A percentile compares a stretch with the other conserved stretches of the same genome.
These are phyloP conservation scores for Pholis gunnellus DNA, from an alignment of 2,113 vertebrate species.

Conservation along the genomic window DNA sequence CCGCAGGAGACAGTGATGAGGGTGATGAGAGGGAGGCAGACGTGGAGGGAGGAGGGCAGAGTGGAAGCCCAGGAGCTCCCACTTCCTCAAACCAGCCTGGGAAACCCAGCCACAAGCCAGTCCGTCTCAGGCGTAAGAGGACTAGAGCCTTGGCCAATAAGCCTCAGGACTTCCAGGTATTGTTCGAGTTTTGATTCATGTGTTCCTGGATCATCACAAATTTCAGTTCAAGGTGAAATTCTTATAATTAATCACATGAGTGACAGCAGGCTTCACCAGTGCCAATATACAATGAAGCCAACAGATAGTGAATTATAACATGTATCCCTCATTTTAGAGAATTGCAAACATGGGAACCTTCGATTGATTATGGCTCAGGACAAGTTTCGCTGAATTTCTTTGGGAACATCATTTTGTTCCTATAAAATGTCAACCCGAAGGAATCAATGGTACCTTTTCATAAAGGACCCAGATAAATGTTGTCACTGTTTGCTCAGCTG, in stretches of 20 bases:
- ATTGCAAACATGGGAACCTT: neutral
- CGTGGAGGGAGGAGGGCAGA: constrained; percentile 70
- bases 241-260: constrained; percentile 11
- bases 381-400: constrained; percentile 9
- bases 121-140: constrained; percentile 84
- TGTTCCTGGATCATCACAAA: constrained; percentile 22
- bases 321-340: neutral
- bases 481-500: constrained; percentile 27
- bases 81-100: constrained; percentile 74
- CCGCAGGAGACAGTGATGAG: constrained; percentile 69
- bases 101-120: constrained; percentile 81
- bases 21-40: constrained; percentile 80
- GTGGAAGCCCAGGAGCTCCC: constrained; percentile 46
- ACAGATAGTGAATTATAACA: neutral
- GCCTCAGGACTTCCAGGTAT: constrained; percentile 97
- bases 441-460: neutral
- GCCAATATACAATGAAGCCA: neutral
- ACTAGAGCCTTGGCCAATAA: constrained; percentile 89
- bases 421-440: neutral
- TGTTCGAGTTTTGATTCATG: constrained; percentile 49
- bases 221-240: constrained; percentile 2
- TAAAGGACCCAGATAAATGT: neutral
- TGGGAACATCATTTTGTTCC: neutral
- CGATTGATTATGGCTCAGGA: neutral
- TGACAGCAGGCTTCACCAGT: constrained; percentile 16